These are phyloP conservation scores for Denticeps clupeoides DNA, from an alignment of 2,797 vertebrate genomes.

Conservation along the genomic window DNA sequence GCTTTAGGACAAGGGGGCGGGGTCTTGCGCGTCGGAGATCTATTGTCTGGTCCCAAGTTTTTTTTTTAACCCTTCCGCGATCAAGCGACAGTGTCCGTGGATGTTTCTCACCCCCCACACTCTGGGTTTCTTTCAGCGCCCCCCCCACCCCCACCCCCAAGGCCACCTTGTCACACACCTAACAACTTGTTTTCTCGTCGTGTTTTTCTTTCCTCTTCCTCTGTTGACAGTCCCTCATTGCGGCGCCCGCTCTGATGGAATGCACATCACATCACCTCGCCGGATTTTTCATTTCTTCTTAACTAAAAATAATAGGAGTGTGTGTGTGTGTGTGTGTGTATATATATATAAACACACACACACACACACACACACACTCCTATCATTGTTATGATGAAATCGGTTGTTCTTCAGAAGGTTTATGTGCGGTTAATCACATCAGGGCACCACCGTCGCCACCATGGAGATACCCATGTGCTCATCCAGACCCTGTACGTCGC, in stretches of 20 bases:
- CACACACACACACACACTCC: background rate
- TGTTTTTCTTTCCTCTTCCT: constrained; percentile 47
- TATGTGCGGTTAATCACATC: too few species aligned
- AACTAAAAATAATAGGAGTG: too few species aligned
- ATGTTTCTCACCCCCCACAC: constrained; percentile 1
- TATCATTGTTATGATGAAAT: background rate
- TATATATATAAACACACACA: background rate
- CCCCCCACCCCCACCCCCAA: constrained; percentile 57
- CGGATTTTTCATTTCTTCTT: background rate
- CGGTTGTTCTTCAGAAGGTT: background rate
- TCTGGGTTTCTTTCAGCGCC: constrained; percentile 55
- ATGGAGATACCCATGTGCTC: too few species aligned
- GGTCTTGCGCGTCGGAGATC: too few species aligned
- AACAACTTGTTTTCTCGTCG: constrained; percentile 59
- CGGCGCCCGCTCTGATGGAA: constrained; percentile 42
- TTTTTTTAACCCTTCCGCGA: too few species aligned
- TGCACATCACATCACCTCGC: constrained; percentile 38
- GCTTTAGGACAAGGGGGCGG: too few species aligned
- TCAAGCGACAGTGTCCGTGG: too few species aligned
- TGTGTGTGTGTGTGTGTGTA: too few species aligned
- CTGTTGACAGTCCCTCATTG: constrained; percentile 56
- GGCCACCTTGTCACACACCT: constrained; percentile 62
- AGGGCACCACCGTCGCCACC: too few species aligned
- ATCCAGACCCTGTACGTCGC: too few species aligned
- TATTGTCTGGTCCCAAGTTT: too few species aligned